Evolutionary conservation across 2,888 invertebrate genomes (phyloP), one percentile per base, ranked within the genome.

Genomic region (Altica lythri): DNA sequence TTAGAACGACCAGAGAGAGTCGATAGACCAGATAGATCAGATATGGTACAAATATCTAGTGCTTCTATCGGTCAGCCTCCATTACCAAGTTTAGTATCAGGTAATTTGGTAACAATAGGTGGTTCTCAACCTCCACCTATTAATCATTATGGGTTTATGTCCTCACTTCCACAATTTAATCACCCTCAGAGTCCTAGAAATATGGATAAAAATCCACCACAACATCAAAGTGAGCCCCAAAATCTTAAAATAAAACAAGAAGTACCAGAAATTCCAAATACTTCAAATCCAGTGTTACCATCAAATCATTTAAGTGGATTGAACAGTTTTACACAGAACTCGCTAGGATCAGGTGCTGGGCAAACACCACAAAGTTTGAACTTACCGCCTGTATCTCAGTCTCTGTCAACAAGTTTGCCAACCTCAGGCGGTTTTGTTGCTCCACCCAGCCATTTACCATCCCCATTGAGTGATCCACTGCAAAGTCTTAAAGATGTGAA

Each of bases 401-500:
- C 53, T 53, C 43, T 65, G 18, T 48, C 60, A 5, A 45, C 54
- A 1, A 48, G 50, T 38, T 45, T 58, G 27, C 34, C 58, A 5
- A 53, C 61, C 1, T 51, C 63, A 17, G 59, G 57, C 10, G 60
- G 61, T 1, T 67, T 65, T 46, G 61, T 66, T 8, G 61, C 68
- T 1, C 68, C 69, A 4, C 59, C 66, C 19, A 58, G 60, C 38
- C 63, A 64, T 40, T 13, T 65, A 43, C 63, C 59, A 17, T 56
- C 55, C 2, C 64, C 64, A 3, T 55, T 62, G 44, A 49, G 51
- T 3, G 89, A 90, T 78, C 90, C 90, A 2, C 72, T 90, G 59
- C 89, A 90, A 69, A 88, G 88, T 62, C 76, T 90, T 5, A 88
- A 89, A 71, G 89, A 89, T 73, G 89, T 90, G 0, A 89, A 89